Conservation (phyloP, 2,888 invertebrate species). For the Acanthosepion lycidas region DNA sequence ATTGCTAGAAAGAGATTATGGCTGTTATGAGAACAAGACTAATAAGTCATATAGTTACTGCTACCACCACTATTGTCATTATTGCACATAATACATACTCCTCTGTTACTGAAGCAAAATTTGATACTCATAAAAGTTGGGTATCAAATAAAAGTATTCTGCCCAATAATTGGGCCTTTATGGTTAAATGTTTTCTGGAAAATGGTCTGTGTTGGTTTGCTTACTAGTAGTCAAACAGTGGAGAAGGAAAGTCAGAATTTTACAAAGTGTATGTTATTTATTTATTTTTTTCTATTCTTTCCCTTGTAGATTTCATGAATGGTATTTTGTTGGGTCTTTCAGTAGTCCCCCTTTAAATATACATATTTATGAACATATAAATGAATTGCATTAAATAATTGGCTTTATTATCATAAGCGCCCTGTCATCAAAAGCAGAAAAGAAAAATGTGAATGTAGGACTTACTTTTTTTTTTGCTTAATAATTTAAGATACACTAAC, state of each 20-base stretch:
- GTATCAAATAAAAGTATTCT: background rate
- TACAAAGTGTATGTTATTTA: background rate
- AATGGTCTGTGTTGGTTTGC: background rate
- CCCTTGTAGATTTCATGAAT: background rate
- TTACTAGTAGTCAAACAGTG: background rate
- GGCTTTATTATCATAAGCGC: no score
- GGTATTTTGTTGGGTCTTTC: background rate
- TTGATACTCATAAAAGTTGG: background rate
- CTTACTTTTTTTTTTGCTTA: no score
- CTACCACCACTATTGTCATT: background rate
- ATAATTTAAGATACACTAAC: no score
- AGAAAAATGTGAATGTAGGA: no score
- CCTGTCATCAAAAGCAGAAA: no score
- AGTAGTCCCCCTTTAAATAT: background rate
- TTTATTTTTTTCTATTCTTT: no score
- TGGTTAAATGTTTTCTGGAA: background rate
- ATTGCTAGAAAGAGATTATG: slow-evolving; percentile 6
- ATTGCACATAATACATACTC: background rate
- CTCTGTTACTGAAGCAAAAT: slow-evolving; percentile 4
- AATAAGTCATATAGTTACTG: background rate
- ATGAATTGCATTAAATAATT: background rate
- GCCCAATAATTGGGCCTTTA: background rate
- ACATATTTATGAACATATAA: background rate
- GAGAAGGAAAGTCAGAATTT: background rate
- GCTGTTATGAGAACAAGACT: background rate